phyloP scores from a whole-genome alignment of 2,888 invertebrate species.

The Candidula unifasciata region DNA sequence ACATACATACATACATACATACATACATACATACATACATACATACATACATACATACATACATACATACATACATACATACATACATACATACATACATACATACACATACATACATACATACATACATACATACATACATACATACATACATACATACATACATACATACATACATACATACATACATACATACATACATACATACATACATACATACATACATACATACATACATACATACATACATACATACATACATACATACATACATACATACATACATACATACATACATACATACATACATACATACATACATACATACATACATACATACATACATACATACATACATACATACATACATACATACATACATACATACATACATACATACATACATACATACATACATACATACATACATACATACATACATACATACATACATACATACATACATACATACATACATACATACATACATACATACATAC shows the following conservation, averaged over 20 bases:
- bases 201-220: no score
- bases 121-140: background rate
- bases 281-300: no score
- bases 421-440: background rate
- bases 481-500: no score
- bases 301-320: slow-evolving; percentile 1
- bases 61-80: no score
- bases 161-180: no score
- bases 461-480: background rate
- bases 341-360: no score
- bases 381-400: no score
- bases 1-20: slow-evolving; percentile 17
- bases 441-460: slow-evolving; percentile 11
- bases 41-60: background rate
- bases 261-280: no score
- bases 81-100: slow-evolving; percentile 1
- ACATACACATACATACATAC: background rate
- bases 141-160: no score
- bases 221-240: no score
- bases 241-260: no score
- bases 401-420: background rate
- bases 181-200: background rate
- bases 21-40: background rate
- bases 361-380: no score
- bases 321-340: slow-evolving; percentile 6